phyloP scores from a whole-genome alignment of 2,113 vertebrate species.

The Parus major region DNA sequence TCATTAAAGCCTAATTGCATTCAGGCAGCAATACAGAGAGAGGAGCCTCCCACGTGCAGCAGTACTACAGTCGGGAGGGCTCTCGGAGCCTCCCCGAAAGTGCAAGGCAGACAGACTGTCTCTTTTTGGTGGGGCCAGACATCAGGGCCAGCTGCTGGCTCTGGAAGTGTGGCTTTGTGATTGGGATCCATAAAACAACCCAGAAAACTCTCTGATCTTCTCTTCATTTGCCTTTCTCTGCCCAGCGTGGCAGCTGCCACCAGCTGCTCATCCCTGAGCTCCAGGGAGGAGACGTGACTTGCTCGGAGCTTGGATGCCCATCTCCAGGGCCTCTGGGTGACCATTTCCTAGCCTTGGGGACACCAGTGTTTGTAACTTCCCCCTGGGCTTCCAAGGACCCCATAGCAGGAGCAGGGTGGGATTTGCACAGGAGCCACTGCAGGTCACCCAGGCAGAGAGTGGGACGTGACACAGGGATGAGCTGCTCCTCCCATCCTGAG shows the following conservation, averaged over 20 bases:
- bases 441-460: not conserved
- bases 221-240: not conserved
- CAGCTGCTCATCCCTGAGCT: not conserved
- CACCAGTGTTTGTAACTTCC: not conserved
- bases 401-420: not conserved
- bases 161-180: not conserved
- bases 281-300: not conserved
- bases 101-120: slow-evolving; percentile 24
- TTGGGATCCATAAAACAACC: not conserved
- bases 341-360: not conserved
- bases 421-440: accelerated
- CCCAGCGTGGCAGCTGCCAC: accelerated
- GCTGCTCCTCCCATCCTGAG: not conserved
- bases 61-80: slow-evolving; percentile 39
- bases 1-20: slow-evolving; percentile 68
- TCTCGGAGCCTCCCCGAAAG: slow-evolving; percentile 15
- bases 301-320: not conserved
- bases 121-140: slow-evolving; percentile 40
- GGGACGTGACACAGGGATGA: accelerated
- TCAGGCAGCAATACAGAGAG: slow-evolving; percentile 43
- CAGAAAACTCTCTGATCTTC: not conserved
- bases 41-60: slow-evolving; percentile 57
- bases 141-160: not conserved
- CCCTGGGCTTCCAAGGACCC: not conserved
- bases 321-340: not conserved